Base-by-base conservation (phyloP, 2,113 vertebrate species). In the Chitala chitala region DNA sequence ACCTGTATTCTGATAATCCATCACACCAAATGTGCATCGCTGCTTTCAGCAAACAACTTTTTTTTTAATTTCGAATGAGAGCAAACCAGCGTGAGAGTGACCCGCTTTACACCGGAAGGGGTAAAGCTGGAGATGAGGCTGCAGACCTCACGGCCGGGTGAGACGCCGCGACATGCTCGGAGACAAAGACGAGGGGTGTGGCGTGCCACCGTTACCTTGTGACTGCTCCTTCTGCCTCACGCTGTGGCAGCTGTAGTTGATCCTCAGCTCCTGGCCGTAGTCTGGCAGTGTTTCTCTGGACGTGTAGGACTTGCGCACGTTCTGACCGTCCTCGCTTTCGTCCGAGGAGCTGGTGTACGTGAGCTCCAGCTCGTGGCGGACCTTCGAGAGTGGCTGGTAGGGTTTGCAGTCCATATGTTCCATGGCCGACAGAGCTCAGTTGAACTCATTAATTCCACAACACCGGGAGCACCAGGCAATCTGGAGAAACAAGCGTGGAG, bases 331-430 rank as follows among this genome's bases (percentile, higher is more conserved):
- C 82, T 98, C 96, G 66, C 95, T 98, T 77, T 98, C 96, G 26
- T 98, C 96, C 0, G 96, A 98, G 59, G 96, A 98, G 84, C 96
- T 98, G 5, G 94, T 95, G 85, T 98, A 97, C 76, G 93, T 89
- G 88, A 97, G 87, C 90, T 98, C 96, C 92, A 97, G 94, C 82
- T 98, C 95, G 83, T 95, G 94, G 76, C 94, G 95, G 20, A 92
- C 93, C 88, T 98, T 98, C 17, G 96, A 94, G 84, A 98, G 87
- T 24, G 95, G 95, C 84, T 98, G 96, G 86, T 98, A 98, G 77
- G 96, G 96, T 90, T 98, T 98, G 82, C 93, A 96, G 89, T 98
- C 95, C 88, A 95, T 95, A 89, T 98, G 95, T 86, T 98, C 96
- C 96, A 98, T 98, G 84, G 87, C 91, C 92, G 81, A 79, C 87